Base-by-base conservation (phyloP, 1,140 invertebrate species). In the Aethina tumida region DNA sequence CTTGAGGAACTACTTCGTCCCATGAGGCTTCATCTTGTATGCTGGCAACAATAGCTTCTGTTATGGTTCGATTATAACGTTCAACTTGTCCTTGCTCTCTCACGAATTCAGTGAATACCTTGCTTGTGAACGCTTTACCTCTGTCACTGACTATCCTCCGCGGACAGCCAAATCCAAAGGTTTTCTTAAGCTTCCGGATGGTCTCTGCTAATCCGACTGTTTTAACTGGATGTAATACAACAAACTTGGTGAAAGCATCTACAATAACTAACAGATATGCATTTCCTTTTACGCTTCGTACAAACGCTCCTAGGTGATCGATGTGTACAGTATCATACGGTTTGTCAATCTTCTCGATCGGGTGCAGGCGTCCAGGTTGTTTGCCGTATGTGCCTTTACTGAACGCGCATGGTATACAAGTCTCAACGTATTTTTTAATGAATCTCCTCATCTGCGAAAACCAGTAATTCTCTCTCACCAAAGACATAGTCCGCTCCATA, bases 201-300 rank as follows among this genome's bases (percentile, higher is more conserved):
- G 19, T 29, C 16, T 18, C 20, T 20, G 4, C 25, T 4, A 32
- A 29, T 3, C 22, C 17, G n/a, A 28, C 15, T 7, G 29, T 33
- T 29, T 27, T 46, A 24, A 22, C 34, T 9, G 18, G 20, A 26
- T 32, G 41, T 24, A 21, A 18, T 3, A 21, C 10, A 12, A 47
- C 30, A 40, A 45, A 64, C 36, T 59, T 62, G 0, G 52, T 59
- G 34, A 53, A 66, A 0, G 56, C 55, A 15, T 66, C 64, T 0
- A 66, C 40, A 0, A 49, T 43, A 0, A 59, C 57, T 5, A 66
- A 29, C 5, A 65, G 25, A 45, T 59, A 51, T 26, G 43, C 53
- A 5, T 49, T 49, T 6, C 53, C 36, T 12, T 14, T 13, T 0
- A 24, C 44, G 14, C 17, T 46, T 2, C 22, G 37, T 16, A 47